phyloP scores from a whole-genome alignment of 2,888 invertebrate species.

The Nemotelus nigrinus region DNA sequence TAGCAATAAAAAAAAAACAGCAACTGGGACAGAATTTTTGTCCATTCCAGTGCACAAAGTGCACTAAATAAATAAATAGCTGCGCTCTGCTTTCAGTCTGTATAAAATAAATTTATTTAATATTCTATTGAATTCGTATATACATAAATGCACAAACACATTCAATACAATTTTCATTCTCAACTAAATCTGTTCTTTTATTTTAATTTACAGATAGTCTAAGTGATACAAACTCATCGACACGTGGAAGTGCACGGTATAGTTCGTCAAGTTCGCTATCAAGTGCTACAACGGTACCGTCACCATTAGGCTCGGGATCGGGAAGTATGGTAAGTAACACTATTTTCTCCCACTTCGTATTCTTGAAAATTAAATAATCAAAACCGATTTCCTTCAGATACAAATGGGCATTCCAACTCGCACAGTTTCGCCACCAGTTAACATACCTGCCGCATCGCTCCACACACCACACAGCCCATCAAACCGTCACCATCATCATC shows the following conservation, averaged over 20 bases:
- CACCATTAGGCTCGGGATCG: conserved; percentile 57
- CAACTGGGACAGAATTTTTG: too few relatives aligned
- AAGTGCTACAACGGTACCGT: conserved; percentile 66
- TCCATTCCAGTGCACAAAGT: too few relatives aligned
- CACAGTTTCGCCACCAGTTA: conserved; percentile 61
- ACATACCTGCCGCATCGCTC: conserved; percentile 48
- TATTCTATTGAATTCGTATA: too few relatives aligned
- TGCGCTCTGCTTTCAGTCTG: too few relatives aligned
- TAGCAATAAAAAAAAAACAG: too few relatives aligned
- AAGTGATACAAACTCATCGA: conserved; percentile 60
- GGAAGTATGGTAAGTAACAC: conserved; percentile 44
- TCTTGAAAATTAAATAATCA: neutral
- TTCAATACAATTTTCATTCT: too few relatives aligned
- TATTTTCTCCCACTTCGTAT: neutral
- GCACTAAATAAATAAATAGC: too few relatives aligned
- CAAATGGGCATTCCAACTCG: conserved; percentile 59
- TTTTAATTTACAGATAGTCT: conserved; percentile 55
- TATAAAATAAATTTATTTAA: too few relatives aligned
- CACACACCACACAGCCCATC: conserved; percentile 53
- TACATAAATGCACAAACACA: too few relatives aligned
- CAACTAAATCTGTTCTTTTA: too few relatives aligned
- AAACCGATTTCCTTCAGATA: conserved; percentile 53
- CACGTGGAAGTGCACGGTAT: conserved; percentile 63
- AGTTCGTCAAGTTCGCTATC: conserved; percentile 67
- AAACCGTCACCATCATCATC: conserved; percentile 48